Base-by-base conservation (phyloP, 2,113 vertebrate species). In the Burhinus bistriatus region DNA sequence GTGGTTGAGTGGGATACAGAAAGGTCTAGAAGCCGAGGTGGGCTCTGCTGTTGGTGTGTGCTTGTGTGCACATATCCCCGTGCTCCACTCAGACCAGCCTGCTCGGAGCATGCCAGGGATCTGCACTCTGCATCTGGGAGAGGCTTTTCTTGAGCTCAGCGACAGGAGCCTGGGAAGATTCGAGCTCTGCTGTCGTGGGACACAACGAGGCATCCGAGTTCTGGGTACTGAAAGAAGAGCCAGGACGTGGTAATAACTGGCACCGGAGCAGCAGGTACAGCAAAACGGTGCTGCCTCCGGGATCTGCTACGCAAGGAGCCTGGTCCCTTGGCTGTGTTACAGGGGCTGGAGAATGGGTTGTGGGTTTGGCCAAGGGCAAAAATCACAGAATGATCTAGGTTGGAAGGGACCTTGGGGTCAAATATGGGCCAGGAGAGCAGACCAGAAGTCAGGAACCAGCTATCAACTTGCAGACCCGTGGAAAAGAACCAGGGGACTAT, bases 231-330 rank as follows among this genome's bases (percentile, higher is more conserved):
- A 2, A 20, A 61, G 36, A 26, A 14, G 45, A 72, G 86, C 25
- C 6, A 17, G 82, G 76, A 13, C 2, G 4, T 9, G 6, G 40
- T 19, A 1, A 8, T 2, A 15, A 0, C 0, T 6, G 34, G 62
- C 52, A 34, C 4, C 1, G 6, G 34, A 68, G 86, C 68, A 26
- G 6, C 34, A 19, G 29, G 64, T 6, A 11, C 12, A 3, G 70
- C 20, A 21, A 26, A 26, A 8, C 1, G 15, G 38, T 1, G 5
- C 70, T 22, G 40, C 54, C 68, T 29, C 15, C 1, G 27, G 29
- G 64, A 19, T 9, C 9, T 6, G 70, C 70, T 10, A 6, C 6
- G 5, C 23, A 0, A 12, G 51, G 52, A 62, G 45, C 32, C 30
- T 2, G 51, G 62, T 11, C 38, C 64, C 45, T 34, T 1, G 27